phyloP scores from a whole-genome alignment of 2,797 vertebrate genomes.

The Ptychobarbus kaznakovi region DNA sequence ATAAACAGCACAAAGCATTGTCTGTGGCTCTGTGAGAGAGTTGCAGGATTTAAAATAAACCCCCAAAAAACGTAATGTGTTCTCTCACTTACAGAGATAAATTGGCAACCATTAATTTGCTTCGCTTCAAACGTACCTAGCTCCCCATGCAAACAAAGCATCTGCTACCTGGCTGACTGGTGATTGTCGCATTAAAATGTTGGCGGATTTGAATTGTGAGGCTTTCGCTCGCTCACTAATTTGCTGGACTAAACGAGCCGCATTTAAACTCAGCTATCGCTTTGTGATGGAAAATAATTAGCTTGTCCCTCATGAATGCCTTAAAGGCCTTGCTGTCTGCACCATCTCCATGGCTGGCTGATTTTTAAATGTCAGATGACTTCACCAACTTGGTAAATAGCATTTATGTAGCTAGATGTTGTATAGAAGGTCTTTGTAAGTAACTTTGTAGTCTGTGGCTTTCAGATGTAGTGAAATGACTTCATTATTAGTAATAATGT shows the following conservation, averaged over 20 bases:
- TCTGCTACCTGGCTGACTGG: conserved; percentile 38
- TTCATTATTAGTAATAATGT: conserved; percentile 54
- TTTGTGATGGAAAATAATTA: conserved; percentile 56
- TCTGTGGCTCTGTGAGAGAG: neutral
- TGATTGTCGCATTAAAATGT: conserved; percentile 48
- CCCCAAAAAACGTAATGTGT: neutral
- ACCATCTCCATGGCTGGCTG: conserved; percentile 68
- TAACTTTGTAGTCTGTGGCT: conserved; percentile 6
- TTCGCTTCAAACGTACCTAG: conserved; percentile 4
- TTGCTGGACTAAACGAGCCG: conserved; percentile 51
- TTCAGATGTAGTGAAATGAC: conserved; percentile 34
- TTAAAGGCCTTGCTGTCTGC: conserved; percentile 58
- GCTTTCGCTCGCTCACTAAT: conserved; percentile 25
- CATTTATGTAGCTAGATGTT: conserved; percentile 63
- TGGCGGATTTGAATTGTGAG: conserved; percentile 39
- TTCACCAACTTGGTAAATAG: conserved; percentile 69
- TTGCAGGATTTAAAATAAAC: neutral
- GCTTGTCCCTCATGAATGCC: conserved; percentile 56
- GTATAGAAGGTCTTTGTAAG: conserved; percentile 41
- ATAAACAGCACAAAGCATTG: conserved; percentile 1
- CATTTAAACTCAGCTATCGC: conserved; percentile 35
- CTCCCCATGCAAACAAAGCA: conserved; percentile 37
- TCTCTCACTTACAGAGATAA: conserved; percentile 40
- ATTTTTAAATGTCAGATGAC: conserved; percentile 82
- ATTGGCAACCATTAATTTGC: conserved; percentile 39